Evolutionary conservation across 2,113 vertebrate genomes (phyloP), one percentile per base, ranked within the genome.

Genomic region (Platichthys stellatus): DNA sequence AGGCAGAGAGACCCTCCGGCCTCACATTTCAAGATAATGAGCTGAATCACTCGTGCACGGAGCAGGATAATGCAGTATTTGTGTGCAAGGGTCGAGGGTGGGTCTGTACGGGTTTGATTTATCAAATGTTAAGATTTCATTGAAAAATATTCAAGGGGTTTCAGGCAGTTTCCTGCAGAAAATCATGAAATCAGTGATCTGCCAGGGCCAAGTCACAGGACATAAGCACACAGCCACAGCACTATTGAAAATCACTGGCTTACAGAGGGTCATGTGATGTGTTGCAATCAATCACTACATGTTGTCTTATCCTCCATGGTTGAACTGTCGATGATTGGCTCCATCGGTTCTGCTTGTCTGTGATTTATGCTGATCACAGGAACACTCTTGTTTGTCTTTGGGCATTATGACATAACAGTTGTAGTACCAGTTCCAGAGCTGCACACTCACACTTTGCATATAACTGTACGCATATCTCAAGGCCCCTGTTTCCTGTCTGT

Each of bases 311-410:
- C 28, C 24, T 66, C 57, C 24, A 38, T 0, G 45, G 57, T 7
- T 67, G 21, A 67, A 26, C 63, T 61, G 23, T n/a, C 63, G 14
- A 62, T 69, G 47, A 56, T 57, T 72, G 63, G 1, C 49, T 58
- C 61, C 10, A 15, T 58, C 67, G 49, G 54, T 64, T 74, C 5
- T 64, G 7, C 7, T 43, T 23, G 54, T 38, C 71, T 58, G 40
- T 43, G 14, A 64, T 73, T 76, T 65, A 3, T 66, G 40, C 51
- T 76, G 38, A 72, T 68, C 54, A 13, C 61, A 5, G 43, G 24
- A 63, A 53, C n/a, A 40, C 24, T 70, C 18, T 2, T 45, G 11
- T 58, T 63, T 57, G 28, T 68, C 14, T 72, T 20, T 51, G 38
- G 51, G 51, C 15, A 21, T 8, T 21, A 31, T 58, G 63, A 72